These are phyloP conservation scores for Hirtodrosophila cameraria DNA, from an alignment of 2,888 invertebrate genomes.

Conservation along the genomic window DNA sequence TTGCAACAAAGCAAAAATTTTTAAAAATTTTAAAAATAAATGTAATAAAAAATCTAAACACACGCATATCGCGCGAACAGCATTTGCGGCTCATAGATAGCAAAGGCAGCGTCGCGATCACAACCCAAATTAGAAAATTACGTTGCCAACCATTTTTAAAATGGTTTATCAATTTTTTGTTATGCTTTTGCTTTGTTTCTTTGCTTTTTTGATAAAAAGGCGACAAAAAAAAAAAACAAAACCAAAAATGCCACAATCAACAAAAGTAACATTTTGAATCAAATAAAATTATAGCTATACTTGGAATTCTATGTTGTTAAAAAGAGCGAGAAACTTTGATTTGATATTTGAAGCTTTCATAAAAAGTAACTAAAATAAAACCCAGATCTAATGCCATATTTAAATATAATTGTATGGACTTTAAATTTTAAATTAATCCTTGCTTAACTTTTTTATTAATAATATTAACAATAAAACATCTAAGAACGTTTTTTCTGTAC, in stretches of 20 bases:
- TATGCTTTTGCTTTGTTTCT: constrained; percentile 10
- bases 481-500: too few species aligned
- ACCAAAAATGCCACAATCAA: constrained; percentile 22
- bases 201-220: constrained; percentile 43
- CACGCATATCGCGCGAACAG: constrained; percentile 9
- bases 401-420: too few species aligned
- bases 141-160: constrained; percentile 42
- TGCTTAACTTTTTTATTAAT: too few species aligned
- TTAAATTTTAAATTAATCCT: too few species aligned
- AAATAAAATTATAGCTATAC: not conserved
- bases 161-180: constrained; percentile 44
- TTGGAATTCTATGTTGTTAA: not conserved
- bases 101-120: constrained; percentile 32
- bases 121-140: constrained; percentile 67
- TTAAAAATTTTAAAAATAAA: constrained; percentile 27
- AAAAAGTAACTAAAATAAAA: too few species aligned
- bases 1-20: too few species aligned
- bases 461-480: too few species aligned
- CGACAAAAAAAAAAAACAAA: constrained; percentile 10
- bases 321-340: too few species aligned
- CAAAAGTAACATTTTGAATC: not conserved
- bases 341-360: too few species aligned
- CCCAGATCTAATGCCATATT: too few species aligned
- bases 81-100: constrained; percentile 11
- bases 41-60: constrained; percentile 8